Conservation (phyloP, 53 echinoderm and acorn worm species). For the Apostichopus leukothele region DNA sequence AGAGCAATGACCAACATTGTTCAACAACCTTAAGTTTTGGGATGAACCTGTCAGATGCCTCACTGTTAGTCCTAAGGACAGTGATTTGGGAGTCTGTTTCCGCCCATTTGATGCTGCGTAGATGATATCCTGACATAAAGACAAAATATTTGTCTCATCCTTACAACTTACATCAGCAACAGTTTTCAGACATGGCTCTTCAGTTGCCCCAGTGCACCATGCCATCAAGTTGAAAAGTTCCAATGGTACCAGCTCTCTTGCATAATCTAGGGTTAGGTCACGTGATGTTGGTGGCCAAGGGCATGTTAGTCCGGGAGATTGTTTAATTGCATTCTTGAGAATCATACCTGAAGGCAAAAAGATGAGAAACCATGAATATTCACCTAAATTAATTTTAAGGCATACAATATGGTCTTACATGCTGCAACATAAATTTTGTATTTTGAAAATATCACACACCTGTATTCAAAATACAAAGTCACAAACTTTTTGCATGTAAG, state of each 20-base stretch:
- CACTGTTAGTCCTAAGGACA: slow-evolving; percentile 32
- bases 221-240: slow-evolving; percentile 51
- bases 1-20: slow-evolving; percentile 48
- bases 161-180: slow-evolving; percentile 29
- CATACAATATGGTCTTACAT: too few relatives aligned
- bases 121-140: slow-evolving; percentile 48
- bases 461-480: too few relatives aligned
- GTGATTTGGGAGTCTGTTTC: slow-evolving; percentile 25
- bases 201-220: slow-evolving; percentile 51
- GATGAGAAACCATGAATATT: too few relatives aligned
- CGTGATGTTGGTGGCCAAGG: slow-evolving; percentile 58
- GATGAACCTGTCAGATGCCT: slow-evolving; percentile 55
- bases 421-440: too few relatives aligned
- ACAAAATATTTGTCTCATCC: slow-evolving; percentile 6
- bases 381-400: too few relatives aligned
- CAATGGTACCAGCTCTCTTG: slow-evolving; percentile 39
- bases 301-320: slow-evolving; percentile 48
- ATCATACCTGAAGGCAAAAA: too few relatives aligned
- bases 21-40: slow-evolving; percentile 31
- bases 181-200: slow-evolving; percentile 34
- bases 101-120: slow-evolving; percentile 8
- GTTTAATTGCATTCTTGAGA: too few relatives aligned
- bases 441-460: too few relatives aligned
- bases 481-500: too few relatives aligned
- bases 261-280: slow-evolving; percentile 38